Evolutionary conservation across 2,113 vertebrate genomes (phyloP), one percentile per base, ranked within the genome.

Genomic region (Phoxinus phoxinus): DNA sequence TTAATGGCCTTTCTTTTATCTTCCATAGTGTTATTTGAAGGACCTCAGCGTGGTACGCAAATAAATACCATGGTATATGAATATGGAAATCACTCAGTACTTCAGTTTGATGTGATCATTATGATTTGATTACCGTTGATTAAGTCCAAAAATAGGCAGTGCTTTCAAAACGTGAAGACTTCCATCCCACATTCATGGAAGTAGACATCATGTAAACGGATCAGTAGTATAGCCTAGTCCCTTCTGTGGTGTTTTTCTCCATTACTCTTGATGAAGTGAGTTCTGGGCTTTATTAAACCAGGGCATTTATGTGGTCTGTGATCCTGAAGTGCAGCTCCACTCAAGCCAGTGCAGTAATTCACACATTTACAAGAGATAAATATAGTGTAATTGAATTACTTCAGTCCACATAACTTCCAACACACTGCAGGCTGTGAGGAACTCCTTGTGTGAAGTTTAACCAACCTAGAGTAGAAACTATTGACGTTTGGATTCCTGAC

Each of bases 371-470:
- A 35, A 35, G 58, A 6, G 32, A 23, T 41, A 19, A 71, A 71
- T 71, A 19, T 71, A 67, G 17, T 73, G 67, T 58, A 76, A 51
- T 48, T 37, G n/a, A 84, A 44, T 61, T 32, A 74, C 32, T 75
- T 63, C 0, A 48, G 5, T 8, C 46, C 73, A 53, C 8, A 15
- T 53, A 51, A 76, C 73, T 53, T 30, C 2, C 46, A 51, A 32
- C 44, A 76, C 44, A 32, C 25, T 21, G 10, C 37, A 32, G 21
- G 69, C 58, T 46, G 35, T 83, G 23, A 85, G 53, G 61, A 72
- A 61, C 78, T 4, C 71, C 67, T 46, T 84, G 81, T 58, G 48
- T 72, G 67, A 73, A 77, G n/a, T 21, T 82, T 13, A 67, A 56
- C 27, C 17, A 67, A 59, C 35, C 27, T 30, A 17, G 27, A 25